phyloP scores from a whole-genome alignment of 1,140 invertebrate genomes.

The Dendroctonus ponderosae region DNA sequence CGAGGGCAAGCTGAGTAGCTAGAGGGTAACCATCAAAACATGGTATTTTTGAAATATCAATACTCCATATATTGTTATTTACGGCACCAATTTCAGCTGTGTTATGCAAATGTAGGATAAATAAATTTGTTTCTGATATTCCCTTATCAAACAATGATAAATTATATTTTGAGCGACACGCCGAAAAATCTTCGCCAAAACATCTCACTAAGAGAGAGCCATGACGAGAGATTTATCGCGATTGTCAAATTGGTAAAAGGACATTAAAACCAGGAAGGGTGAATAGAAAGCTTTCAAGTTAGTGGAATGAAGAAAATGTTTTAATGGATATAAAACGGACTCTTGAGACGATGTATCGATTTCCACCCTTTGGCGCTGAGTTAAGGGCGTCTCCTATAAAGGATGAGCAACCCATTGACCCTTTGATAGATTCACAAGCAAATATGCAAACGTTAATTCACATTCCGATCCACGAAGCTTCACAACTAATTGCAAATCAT shows the following conservation, averaged over 20 bases:
- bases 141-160: no score
- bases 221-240: constrained; percentile 10
- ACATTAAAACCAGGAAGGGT: constrained; percentile 26
- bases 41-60: constrained; percentile 3
- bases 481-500: no score
- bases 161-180: no score
- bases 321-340: constrained; percentile 31
- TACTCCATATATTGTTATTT: constrained; percentile 3
- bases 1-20: constrained; percentile 12
- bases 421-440: constrained; percentile 20
- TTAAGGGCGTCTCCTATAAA: constrained; percentile 16
- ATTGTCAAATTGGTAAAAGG: constrained; percentile 20
- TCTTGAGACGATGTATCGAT: constrained; percentile 27
- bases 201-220: no score
- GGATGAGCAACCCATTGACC: constrained; percentile 12
- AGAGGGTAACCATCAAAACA: constrained; percentile 16
- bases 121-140: no score
- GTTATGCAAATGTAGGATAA: no score
- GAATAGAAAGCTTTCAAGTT: constrained; percentile 25
- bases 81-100: neutral
- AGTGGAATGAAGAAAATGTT: constrained; percentile 31
- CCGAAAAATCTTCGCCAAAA: no score
- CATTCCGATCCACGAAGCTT: neutral
- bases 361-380: constrained; percentile 19
- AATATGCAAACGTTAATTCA: constrained; percentile 10